Conservation (phyloP, 2,888 invertebrate species). For the Himalopsyche tibetana region DNA sequence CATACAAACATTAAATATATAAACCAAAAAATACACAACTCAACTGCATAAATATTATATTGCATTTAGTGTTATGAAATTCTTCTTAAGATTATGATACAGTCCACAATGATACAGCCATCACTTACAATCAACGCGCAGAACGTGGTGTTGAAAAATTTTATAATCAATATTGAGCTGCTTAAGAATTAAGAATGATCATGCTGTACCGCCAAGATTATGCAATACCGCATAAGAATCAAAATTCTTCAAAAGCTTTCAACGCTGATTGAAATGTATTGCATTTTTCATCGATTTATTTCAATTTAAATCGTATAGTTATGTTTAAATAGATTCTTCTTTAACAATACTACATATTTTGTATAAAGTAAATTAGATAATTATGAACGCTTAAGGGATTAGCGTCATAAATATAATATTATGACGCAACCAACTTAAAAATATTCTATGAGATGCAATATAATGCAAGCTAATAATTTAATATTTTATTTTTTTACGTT, state of each 20-base stretch:
- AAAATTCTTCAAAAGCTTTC: neutral
- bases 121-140: neutral
- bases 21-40: too few species aligned
- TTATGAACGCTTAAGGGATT: neutral
- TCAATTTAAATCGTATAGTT: neutral
- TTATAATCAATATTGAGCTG: neutral
- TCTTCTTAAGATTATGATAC: neutral
- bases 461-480: too few species aligned
- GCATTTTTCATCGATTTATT: neutral
- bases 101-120: neutral
- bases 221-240: neutral
- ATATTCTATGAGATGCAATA: too few species aligned
- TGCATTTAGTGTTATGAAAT: neutral
- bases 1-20: too few species aligned
- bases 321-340: neutral
- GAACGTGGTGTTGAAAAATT: neutral
- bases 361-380: neutral
- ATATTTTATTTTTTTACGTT: too few species aligned
- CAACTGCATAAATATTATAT: too few species aligned
- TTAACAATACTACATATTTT: neutral
- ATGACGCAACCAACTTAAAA: neutral
- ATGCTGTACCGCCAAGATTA: neutral
- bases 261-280: neutral
- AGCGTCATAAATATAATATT: neutral
- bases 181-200: constrained; percentile 11